phyloP scores from a whole-genome alignment of 2,113 vertebrate species.

The Odobenus rosmarus region DNA sequence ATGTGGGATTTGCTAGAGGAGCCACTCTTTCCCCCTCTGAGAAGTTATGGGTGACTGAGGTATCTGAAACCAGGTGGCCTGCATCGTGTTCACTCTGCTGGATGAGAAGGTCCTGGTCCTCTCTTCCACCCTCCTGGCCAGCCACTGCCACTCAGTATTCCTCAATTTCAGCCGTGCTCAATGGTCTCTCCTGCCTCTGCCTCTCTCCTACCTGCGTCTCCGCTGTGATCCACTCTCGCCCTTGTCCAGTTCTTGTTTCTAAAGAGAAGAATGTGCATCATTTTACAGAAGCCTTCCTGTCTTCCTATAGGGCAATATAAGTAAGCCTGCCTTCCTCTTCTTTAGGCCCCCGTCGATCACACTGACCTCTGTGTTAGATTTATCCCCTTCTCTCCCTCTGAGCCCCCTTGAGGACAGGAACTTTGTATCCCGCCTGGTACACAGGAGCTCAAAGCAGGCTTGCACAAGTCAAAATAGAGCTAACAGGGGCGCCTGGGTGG shows the following conservation, averaged over 20 bases:
- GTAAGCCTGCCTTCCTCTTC: not conserved
- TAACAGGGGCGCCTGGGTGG: too few species aligned
- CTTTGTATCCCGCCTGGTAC: conserved; percentile 10
- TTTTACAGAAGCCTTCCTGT: not conserved
- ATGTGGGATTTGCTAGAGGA: not conserved
- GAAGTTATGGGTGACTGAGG: not conserved
- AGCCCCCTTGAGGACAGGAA: conserved; percentile 22
- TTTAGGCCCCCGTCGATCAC: not conserved
- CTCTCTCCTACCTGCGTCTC: not conserved
- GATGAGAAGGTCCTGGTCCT: not conserved
- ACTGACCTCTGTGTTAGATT: not conserved
- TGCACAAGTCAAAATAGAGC: not conserved
- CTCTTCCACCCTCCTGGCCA: not conserved
- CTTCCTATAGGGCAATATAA: not conserved
- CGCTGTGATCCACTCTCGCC: not conserved
- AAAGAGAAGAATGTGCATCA: not conserved
- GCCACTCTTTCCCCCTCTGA: not conserved
- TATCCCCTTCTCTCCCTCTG: not conserved
- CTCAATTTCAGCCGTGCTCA: not conserved
- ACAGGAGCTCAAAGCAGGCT: not conserved
- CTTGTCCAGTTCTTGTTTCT: not conserved
- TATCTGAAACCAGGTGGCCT: not conserved
- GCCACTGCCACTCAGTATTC: not conserved
- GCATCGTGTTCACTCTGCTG: not conserved
- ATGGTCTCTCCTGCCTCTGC: not conserved